A percentile compares a stretch with the other conserved stretches of the same genome.
Evolutionary conservation across 2,797 vertebrate genomes (phyloP).

Genomic region (Alca torda): DNA sequence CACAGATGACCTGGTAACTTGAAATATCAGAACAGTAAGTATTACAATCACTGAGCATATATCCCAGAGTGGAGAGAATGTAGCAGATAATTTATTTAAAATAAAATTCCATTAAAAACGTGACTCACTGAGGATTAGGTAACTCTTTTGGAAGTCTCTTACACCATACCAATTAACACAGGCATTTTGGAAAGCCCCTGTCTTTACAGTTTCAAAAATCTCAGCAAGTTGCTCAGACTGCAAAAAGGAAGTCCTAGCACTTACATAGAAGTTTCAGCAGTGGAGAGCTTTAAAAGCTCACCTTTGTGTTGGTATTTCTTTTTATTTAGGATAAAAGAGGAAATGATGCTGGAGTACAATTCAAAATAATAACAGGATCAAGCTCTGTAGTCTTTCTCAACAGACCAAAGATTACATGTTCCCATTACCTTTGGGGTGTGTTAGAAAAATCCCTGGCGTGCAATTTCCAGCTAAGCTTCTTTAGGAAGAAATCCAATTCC

Average conservation of each 20-base stretch:
- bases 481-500: not conserved
- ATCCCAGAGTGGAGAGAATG: not conserved
- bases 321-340: not conserved
- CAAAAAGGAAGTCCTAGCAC: not conserved
- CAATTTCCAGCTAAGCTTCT: constrained; percentile 16
- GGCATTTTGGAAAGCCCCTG: not conserved
- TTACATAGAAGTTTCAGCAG: not conserved
- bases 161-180: not conserved
- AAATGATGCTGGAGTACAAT: not conserved
- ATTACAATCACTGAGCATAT: not conserved
- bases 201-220: not conserved
- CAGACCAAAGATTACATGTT: not conserved
- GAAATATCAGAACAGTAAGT: not conserved
- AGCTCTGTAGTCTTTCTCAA: not conserved
- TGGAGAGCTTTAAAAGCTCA: not conserved
- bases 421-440: not conserved
- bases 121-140: not conserved
- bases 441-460: not conserved
- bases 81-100: not conserved
- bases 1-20: not conserved
- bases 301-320: not conserved
- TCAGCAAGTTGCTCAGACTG: not conserved
- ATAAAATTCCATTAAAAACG: not conserved
- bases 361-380: constrained; percentile 20
- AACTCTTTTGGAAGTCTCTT: not conserved